Base-by-base conservation (phyloP, 2,888 invertebrate species). In the Eupithecia pulchellata region DNA sequence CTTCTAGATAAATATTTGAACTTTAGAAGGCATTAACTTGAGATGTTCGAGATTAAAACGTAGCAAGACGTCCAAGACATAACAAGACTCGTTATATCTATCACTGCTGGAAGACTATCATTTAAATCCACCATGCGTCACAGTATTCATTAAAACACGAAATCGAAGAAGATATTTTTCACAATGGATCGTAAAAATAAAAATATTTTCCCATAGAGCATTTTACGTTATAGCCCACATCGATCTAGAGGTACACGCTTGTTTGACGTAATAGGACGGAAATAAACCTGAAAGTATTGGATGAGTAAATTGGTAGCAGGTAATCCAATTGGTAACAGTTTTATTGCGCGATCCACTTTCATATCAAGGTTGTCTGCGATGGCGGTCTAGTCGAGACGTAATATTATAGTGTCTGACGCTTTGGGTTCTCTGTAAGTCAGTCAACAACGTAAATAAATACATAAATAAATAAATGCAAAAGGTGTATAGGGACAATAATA, bases 271-370 rank as follows among this genome's bases (percentile, higher is more conserved):
- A 58, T 29, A 58, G 25, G 52, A 58, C 63, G 57, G 17, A 67
- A 64, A 71, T 62, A 68, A 71, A 62, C 30, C 61, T 32, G 55
- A 64, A 71, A 60, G 63, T 64, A 52, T 60, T 64, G 60, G n/a
- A 67, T 52, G 13, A 63, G 32, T 8, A 17, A 39, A 64, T 47
- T 39, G 20, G 32, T 52, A 60, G 64, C 61, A 34, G 39, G 60
- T 70, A 68, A 73, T 73, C 68, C 70, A 63, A 73, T 68, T 60
- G 65, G 63, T 62, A 61, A 62, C 62, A 68, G 65, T 72, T 77
- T 72, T 71, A 73, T 73, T 71, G 57, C 65, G 57, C 61, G 77
- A 76, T 76, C 77, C 72, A 61, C 66, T 76, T 77, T 72, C 61
- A 69, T 73, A 63, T 57, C 72, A 74, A 77, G 77, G 77, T 66